Percentiles rank a stretch among this genome's conserved stretches.
phyloP scores from a whole-genome alignment of 1,140 invertebrate species.

The Drosophila saltans region DNA sequence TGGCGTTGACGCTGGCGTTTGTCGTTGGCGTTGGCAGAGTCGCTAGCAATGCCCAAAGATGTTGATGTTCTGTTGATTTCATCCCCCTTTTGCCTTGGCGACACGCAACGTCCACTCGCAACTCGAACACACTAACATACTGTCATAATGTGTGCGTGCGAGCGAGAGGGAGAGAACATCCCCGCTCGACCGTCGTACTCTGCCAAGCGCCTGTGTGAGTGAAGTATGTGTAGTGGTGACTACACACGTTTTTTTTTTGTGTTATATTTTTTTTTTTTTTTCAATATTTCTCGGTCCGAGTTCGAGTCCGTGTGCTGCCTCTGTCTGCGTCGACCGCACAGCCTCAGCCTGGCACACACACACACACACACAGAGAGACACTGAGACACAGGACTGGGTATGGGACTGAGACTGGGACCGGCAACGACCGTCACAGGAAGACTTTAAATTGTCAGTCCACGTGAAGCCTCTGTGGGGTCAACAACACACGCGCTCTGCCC shows the following conservation, averaged over 20 bases:
- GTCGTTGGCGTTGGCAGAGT: slow-evolving; percentile 10
- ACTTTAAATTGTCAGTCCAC: slow-evolving; percentile 80
- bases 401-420: slow-evolving; percentile 24
- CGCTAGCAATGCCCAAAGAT: slow-evolving; percentile 28
- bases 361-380: slow-evolving; percentile 18
- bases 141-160: slow-evolving; percentile 14
- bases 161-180: slow-evolving; percentile 53
- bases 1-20: slow-evolving; percentile 21
- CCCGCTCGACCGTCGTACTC: slow-evolving; percentile 37
- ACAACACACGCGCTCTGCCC: slow-evolving; percentile 78
- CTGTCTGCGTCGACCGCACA: slow-evolving; percentile 55
- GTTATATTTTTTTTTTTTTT: slow-evolving; percentile 9
- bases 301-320: slow-evolving; percentile 26
- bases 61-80: slow-evolving; percentile 55
- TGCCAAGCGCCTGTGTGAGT: slow-evolving; percentile 35
- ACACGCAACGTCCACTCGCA: slow-evolving; percentile 62
- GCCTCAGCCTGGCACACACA: slow-evolving; percentile 43
- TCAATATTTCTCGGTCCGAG: slow-evolving; percentile 33
- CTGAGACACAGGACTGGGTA: slow-evolving; percentile 30
- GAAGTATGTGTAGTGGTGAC: slow-evolving; percentile 48
- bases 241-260: slow-evolving; percentile 61
- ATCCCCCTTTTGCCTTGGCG: slow-evolving; percentile 71
- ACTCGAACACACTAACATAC: slow-evolving; percentile 45
- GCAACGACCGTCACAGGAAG: slow-evolving; percentile 76
- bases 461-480: slow-evolving; percentile 83